Evolutionary conservation across 2,113 vertebrate species (phyloP), one percentile per base, ranked within the genome.

Genomic region (Cephalopholis sonnerati): DNA sequence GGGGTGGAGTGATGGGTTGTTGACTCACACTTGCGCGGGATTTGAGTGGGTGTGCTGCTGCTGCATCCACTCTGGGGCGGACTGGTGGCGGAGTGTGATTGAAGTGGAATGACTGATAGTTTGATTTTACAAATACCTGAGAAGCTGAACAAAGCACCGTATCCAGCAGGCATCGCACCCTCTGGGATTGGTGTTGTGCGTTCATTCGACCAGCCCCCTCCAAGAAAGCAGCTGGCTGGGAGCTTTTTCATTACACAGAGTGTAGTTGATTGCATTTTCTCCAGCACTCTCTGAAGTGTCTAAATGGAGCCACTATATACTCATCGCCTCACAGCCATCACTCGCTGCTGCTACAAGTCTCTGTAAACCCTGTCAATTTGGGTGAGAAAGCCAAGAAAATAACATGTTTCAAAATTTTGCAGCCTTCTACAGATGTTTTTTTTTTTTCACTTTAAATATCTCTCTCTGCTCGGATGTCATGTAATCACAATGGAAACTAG

Each of bases 181-280:
- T 71, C n/a, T 27, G 71, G 83, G 89, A 88, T 79, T 80, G 80
- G 63, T 75, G 79, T 36, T 59, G 69, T 22, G 67, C 72, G 73
- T 85, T 86, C 46, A 84, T 83, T 80, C 51, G 59, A 68, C 76
- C 72, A 61, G 51, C 18, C 22, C 48, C 63, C 51, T 12, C 41
- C 76, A 81, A 81, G 54, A 74, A 82, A 79, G 71, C 87, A 94
- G 80, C 84, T 91, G 83, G 91, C 88, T 81, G 57, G 73, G 65
- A 93, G 89, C 82, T 91, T 91, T 93, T 93, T 93, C 91, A 93
- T 92, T 92, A 92, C 62, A 82, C 61, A 69, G 74, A 91, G 86
- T 92, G 89, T 73, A 72, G 84, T 74, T 90, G 85, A 90, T 91
- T 87, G 80, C 67, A 85, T 87, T 91, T 89, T 85, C 86, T 82